These are phyloP conservation scores for Phthorimaea operculella DNA, from an alignment of 1,140 invertebrate genomes.

Conservation along the genomic window DNA sequence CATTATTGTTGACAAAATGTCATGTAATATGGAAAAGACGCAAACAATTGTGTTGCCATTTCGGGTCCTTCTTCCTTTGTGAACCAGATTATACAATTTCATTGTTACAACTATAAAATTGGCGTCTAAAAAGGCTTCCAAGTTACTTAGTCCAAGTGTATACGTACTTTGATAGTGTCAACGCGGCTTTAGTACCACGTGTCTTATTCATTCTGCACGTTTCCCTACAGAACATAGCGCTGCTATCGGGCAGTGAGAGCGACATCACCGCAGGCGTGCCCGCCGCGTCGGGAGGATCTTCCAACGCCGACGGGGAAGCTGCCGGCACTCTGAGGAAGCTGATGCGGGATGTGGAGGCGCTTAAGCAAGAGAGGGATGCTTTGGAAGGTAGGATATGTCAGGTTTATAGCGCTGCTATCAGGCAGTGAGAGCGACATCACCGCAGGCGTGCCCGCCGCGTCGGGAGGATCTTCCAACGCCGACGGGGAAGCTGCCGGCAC, in stretches of 20 bases:
- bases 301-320: slow-evolving; percentile 68
- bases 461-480: slow-evolving; percentile 69
- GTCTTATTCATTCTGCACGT: too few relatives aligned
- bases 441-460: slow-evolving; percentile 72
- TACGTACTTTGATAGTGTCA: too few relatives aligned
- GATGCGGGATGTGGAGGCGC: slow-evolving; percentile 72
- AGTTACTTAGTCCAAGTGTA: too few relatives aligned
- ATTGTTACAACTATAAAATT: too few relatives aligned
- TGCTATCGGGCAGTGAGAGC: slow-evolving; percentile 81
- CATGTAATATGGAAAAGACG: too few relatives aligned
- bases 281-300: slow-evolving; percentile 67
- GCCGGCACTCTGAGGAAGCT: slow-evolving; percentile 74
- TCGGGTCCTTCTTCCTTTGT: too few relatives aligned
- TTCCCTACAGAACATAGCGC: slow-evolving; percentile 74
- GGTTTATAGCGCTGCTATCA: slow-evolving; percentile 88
- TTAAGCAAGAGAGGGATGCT: background rate
- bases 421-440: slow-evolving; percentile 75
- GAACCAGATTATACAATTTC: too few relatives aligned
- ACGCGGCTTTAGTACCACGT: too few relatives aligned
- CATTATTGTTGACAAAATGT: too few relatives aligned
- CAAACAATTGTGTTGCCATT: background rate
- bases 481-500: slow-evolving; percentile 63
- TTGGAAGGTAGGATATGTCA: too few relatives aligned
- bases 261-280: slow-evolving; percentile 76
- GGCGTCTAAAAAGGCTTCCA: too few relatives aligned